Conservation (phyloP, 2,113 vertebrate species). For the Otus sunia region DNA sequence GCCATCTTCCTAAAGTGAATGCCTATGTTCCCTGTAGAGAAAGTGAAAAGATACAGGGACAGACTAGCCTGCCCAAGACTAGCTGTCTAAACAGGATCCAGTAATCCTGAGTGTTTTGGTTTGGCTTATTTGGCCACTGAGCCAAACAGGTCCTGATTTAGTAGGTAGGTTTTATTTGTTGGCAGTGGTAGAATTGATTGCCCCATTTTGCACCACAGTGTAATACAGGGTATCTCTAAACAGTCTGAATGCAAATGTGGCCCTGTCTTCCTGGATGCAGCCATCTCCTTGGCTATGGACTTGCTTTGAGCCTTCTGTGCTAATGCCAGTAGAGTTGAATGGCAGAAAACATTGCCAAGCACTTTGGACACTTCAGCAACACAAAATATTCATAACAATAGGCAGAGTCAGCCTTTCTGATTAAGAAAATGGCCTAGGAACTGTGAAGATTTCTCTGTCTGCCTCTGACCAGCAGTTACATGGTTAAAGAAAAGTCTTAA, state of each 20-base stretch:
- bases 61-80: background rate
- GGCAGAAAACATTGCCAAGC: background rate
- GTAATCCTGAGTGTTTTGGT: background rate
- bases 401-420: background rate
- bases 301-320: background rate
- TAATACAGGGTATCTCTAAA: background rate
- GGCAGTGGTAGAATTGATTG: background rate
- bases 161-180: background rate
- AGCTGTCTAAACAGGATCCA: background rate
- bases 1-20: background rate
- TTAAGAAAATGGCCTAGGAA: background rate
- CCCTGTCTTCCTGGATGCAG: background rate
- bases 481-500: background rate
- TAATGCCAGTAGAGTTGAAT: background rate
- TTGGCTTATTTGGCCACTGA: background rate
- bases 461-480: background rate
- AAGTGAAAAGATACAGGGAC: background rate
- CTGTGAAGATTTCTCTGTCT: background rate
- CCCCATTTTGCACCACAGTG: rapidly evolving
- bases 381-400: background rate
- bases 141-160: rapidly evolving
- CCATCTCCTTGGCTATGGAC: background rate
- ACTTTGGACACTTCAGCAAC: background rate
- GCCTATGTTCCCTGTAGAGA: background rate
- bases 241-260: background rate